Evolutionary conservation across 2,888 invertebrate species (phyloP).

Genomic region (Selenia dentaria): DNA sequence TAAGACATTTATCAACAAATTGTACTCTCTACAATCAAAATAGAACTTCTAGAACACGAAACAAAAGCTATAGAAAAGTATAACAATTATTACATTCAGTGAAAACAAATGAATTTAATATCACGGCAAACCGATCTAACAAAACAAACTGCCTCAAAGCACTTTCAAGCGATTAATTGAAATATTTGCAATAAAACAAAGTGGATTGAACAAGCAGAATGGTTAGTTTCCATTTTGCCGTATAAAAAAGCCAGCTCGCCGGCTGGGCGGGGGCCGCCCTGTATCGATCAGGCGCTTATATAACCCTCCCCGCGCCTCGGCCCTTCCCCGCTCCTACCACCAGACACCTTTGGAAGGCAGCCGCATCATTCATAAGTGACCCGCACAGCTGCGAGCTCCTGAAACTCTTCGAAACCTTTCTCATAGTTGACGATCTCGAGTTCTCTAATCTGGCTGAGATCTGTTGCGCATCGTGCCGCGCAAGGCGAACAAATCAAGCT

Average conservation of each 20-base stretch:
- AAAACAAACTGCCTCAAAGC: neutral
- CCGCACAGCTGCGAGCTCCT: constrained; percentile 46
- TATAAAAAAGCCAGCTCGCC: constrained; percentile 43
- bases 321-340: constrained; percentile 36
- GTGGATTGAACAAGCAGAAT: constrained; percentile 27
- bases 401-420: constrained; percentile 6
- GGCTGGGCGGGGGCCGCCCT: constrained; percentile 49
- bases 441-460: constrained; percentile 31
- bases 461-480: constrained; percentile 57
- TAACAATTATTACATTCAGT: too few species aligned
- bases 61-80: too few species aligned
- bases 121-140: too few species aligned
- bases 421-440: constrained; percentile 27
- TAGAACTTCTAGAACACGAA: too few species aligned
- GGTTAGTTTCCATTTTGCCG: constrained; percentile 38
- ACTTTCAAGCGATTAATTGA: constrained; percentile 4
- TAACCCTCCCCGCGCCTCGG: constrained; percentile 57
- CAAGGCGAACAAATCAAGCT: constrained; percentile 41
- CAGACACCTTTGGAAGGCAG: constrained; percentile 36
- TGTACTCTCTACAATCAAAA: too few species aligned
- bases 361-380: constrained; percentile 63
- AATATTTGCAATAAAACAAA: constrained; percentile 43
- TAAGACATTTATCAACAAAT: too few species aligned
- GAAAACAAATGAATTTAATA: too few species aligned
- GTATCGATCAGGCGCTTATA: constrained; percentile 75